phyloP scores from a whole-genome alignment of 2,113 vertebrate genomes.

The Origma solitaria region DNA sequence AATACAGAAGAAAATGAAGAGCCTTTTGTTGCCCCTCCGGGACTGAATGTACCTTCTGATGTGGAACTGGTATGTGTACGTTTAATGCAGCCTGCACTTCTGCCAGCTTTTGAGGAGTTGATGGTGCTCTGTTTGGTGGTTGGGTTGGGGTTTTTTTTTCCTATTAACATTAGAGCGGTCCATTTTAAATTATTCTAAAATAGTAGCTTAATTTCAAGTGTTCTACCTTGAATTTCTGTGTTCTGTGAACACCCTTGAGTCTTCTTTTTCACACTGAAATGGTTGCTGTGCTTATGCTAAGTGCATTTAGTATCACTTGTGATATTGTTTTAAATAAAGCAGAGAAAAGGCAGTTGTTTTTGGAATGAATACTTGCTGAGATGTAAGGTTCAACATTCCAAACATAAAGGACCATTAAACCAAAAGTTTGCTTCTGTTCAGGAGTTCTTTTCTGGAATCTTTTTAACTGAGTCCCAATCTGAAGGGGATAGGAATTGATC shows the following conservation, averaged over 20 bases:
- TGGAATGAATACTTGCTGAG: neutral
- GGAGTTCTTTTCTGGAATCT: neutral
- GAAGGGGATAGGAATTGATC: neutral
- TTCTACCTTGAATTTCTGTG: neutral
- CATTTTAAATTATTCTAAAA: neutral
- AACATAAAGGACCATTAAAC: neutral
- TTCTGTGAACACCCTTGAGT: neutral
- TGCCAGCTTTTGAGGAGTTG: neutral
- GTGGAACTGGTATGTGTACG: slow-evolving; percentile 88
- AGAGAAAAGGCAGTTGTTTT: neutral
- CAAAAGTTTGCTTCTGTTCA: neutral
- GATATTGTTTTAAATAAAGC: neutral
- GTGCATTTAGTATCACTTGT: neutral
- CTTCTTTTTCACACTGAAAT: neutral
- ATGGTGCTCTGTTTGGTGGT: neutral
- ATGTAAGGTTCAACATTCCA: neutral
- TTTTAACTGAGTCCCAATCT: neutral
- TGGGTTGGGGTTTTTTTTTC: neutral
- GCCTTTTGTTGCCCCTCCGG: slow-evolving; percentile 89
- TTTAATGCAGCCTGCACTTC: neutral
- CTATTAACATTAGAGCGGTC: neutral
- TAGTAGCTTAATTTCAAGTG: neutral
- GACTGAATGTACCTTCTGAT: slow-evolving; percentile 87
- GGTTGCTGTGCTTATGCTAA: neutral
- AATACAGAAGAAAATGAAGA: slow-evolving; percentile 86